Evolutionary conservation across 2,113 vertebrate species (phyloP).

Genomic region (Delphinus delphis): DNA sequence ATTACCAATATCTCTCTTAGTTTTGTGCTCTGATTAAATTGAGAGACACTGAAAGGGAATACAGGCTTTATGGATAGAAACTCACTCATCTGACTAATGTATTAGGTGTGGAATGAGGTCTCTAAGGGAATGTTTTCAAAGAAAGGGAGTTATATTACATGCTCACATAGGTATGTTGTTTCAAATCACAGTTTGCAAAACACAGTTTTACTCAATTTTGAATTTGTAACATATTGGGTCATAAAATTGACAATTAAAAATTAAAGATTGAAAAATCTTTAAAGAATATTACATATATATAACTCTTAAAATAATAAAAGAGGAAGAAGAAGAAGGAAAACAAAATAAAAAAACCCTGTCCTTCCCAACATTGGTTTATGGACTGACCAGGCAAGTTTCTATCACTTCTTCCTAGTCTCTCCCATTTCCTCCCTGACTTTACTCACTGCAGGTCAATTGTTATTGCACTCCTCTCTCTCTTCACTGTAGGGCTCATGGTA

Average conservation of each 20-base stretch:
- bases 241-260: neutral
- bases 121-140: neutral
- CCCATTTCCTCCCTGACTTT: neutral
- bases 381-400: neutral
- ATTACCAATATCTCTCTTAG: neutral
- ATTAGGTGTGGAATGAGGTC: neutral
- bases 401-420: neutral
- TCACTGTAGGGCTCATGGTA: neutral
- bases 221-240: neutral
- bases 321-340: neutral
- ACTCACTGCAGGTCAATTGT: neutral
- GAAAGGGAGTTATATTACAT: neutral
- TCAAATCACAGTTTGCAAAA: neutral
- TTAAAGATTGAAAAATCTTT: neutral
- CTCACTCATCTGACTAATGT: neutral
- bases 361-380: neutral
- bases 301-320: neutral
- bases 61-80: constrained; percentile 34
- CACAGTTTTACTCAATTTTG: neutral
- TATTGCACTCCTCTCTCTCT: neutral
- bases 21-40: neutral
- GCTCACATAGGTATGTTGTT: neutral
- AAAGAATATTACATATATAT: neutral
- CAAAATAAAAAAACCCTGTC: neutral
- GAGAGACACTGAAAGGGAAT: constrained; percentile 33